Conservation (phyloP, 1,140 invertebrate species). For the Drosophila melanogaster region Release_6_plus_ISO1_MT NT_033779.5:3787001-3787500, state of each 20-base stretch:
- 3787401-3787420: constrained; percentile 4
- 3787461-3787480: constrained; percentile 10
- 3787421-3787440: constrained; percentile 3
- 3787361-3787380: constrained; percentile 21
- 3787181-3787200: constrained; percentile 72
- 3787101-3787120: constrained; percentile 54
- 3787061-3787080: constrained; percentile 12
- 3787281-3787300: constrained; percentile 50
- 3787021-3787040: constrained; percentile 17
- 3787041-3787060: constrained; percentile 7
- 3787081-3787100: constrained; percentile 44
- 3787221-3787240: constrained; percentile 25
- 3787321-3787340: constrained; percentile 67
- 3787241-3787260: constrained; percentile 74
- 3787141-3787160: background rate
- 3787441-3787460: constrained; percentile 2
- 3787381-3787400: constrained; percentile 2
- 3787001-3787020: constrained; percentile 2
- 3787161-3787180: constrained; percentile 36
- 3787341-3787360: constrained; percentile 73
- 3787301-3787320: constrained; percentile 33
- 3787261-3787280: constrained; percentile 62
- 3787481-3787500: constrained; percentile 36
- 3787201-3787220: constrained; percentile 59
- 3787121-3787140: constrained; percentile 10